Evolutionary conservation across 1,140 invertebrate species (phyloP).

Genomic region (Coenobita brevimanus): DNA sequence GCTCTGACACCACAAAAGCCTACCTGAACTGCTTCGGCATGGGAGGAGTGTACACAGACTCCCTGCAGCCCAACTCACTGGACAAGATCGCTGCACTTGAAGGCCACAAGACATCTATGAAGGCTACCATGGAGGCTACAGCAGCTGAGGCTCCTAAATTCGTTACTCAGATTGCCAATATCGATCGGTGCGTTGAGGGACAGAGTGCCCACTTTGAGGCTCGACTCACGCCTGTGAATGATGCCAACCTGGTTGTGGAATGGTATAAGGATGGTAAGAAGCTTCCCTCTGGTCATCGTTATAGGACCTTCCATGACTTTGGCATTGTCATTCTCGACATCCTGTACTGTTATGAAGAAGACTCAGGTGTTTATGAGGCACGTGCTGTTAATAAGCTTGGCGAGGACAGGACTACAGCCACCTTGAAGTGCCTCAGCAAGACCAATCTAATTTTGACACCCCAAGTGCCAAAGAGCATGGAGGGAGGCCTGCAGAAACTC

Average conservation of each 20-base stretch:
- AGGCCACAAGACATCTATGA: slow-evolving; percentile 71
- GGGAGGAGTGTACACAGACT: slow-evolving; percentile 93
- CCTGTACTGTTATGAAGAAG: slow-evolving; percentile 96
- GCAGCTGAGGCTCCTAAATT: slow-evolving; percentile 88
- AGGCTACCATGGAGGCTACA: slow-evolving; percentile 79
- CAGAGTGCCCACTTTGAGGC: slow-evolving; percentile 95
- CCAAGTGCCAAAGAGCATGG: slow-evolving; percentile 94
- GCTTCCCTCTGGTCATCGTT: slow-evolving; percentile 92
- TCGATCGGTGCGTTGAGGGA: slow-evolving; percentile 89
- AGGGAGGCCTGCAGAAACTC: slow-evolving; percentile 92
- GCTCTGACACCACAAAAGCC: slow-evolving; percentile 89
- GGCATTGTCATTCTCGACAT: slow-evolving; percentile 97
- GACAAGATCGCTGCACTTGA: slow-evolving; percentile 93
- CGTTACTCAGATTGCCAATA: slow-evolving; percentile 88
- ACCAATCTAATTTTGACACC: slow-evolving; percentile 94
- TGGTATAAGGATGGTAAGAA: slow-evolving; percentile 97
- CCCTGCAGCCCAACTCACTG: slow-evolving; percentile 94
- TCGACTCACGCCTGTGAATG: slow-evolving; percentile 89
- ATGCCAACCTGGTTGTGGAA: slow-evolving; percentile 91
- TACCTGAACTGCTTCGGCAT: slow-evolving; percentile 87
- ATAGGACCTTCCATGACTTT: slow-evolving; percentile 97
- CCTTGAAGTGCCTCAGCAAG: slow-evolving; percentile 90
- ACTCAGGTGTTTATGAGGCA: slow-evolving; percentile 94
- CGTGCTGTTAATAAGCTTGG: slow-evolving; percentile 93
- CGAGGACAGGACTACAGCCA: slow-evolving; percentile 89